A percentile compares a stretch with the other conserved stretches of the same genome.
Evolutionary conservation across 2,888 invertebrate species (phyloP).

Genomic region (Trisateles emortualis): DNA sequence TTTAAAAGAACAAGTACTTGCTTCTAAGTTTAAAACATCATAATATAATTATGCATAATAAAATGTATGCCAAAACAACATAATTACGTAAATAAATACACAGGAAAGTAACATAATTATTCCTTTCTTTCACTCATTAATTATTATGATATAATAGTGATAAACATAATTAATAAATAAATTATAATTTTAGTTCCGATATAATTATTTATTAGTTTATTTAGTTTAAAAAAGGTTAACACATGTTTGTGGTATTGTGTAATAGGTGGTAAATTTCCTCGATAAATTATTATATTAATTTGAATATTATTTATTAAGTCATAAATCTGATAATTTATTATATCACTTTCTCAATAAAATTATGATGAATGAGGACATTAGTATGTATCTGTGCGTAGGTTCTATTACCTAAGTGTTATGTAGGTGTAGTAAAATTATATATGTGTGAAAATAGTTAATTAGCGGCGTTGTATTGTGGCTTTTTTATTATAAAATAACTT

Average conservation of each 20-base stretch:
- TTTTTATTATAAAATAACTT: too few species aligned
- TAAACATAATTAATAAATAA: background rate
- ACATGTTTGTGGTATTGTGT: background rate
- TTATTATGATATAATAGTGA: background rate
- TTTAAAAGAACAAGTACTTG: too few species aligned
- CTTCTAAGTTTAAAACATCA: too few species aligned
- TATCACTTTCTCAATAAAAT: constrained; percentile 11
- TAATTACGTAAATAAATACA: background rate
- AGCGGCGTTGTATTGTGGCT: too few species aligned
- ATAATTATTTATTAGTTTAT: background rate
- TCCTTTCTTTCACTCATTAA: constrained; percentile 1
- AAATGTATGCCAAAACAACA: background rate
- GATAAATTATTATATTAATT: constrained; percentile 10
- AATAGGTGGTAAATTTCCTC: constrained; percentile 1
- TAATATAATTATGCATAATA: background rate
- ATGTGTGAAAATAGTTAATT: too few species aligned
- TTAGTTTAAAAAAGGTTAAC: background rate
- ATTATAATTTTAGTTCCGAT: background rate
- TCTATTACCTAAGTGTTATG: background rate
- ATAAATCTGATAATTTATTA: constrained; percentile 1
- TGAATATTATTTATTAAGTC: constrained; percentile 4
- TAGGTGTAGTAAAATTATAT: too few species aligned
- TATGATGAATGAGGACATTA: constrained; percentile 1
- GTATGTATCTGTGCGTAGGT: background rate
- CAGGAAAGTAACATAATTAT: background rate